These are phyloP conservation scores for Halictus ligatus DNA, from an alignment of 2,888 invertebrate species.

Conservation along the genomic window DNA sequence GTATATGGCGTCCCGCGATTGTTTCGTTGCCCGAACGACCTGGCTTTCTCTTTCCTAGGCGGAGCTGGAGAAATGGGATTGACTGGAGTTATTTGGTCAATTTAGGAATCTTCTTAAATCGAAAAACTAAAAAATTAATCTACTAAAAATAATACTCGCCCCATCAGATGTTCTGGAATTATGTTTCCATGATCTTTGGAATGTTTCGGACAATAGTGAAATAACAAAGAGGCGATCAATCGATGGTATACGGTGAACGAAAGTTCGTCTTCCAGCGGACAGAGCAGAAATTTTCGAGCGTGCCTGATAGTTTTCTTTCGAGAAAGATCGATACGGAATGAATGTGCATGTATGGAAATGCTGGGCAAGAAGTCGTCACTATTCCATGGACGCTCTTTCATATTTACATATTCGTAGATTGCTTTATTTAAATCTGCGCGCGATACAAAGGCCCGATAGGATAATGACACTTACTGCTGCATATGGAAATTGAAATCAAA, in stretches of 20 bases:
- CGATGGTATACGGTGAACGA: not conserved
- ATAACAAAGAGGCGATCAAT: not conserved
- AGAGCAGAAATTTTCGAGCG: slow-evolving; percentile 15
- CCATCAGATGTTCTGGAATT: not conserved
- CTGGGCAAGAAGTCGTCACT: slow-evolving; percentile 29
- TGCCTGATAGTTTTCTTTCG: slow-evolving; percentile 19
- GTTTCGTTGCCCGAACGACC: not conserved
- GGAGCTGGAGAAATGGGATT: not conserved
- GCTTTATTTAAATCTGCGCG: slow-evolving; percentile 60
- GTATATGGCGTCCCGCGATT: not conserved
- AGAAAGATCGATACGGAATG: slow-evolving; percentile 42
- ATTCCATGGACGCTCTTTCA: slow-evolving; percentile 36
- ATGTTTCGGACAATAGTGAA: not conserved
- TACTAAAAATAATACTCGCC: not conserved
- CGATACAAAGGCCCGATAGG: slow-evolving; percentile 68
- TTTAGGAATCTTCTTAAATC: not conserved
- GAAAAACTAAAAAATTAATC: not conserved
- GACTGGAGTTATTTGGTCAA: not conserved
- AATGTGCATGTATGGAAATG: slow-evolving; percentile 54
- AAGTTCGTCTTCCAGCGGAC: not conserved
- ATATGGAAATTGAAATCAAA: slow-evolving; percentile 71
- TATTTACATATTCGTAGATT: slow-evolving; percentile 69
- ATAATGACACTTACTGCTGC: slow-evolving; percentile 68
- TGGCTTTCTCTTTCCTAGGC: not conserved
- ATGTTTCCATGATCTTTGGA: not conserved